phyloP scores from a whole-genome alignment of 2,888 invertebrate species.

The Mactromeris polynyma region DNA sequence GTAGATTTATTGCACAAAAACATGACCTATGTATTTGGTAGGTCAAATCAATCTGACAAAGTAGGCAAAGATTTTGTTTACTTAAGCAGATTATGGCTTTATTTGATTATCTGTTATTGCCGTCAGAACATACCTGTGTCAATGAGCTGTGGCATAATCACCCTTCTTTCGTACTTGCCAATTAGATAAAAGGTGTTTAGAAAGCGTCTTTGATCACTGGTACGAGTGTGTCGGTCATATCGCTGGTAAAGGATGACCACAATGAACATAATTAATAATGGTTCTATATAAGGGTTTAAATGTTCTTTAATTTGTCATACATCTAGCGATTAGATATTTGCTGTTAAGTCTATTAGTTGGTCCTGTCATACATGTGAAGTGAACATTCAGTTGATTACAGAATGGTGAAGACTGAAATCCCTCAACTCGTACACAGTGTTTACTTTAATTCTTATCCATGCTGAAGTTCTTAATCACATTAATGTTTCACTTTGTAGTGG shows the following conservation, averaged over 20 bases:
- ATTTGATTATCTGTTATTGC: conserved; percentile 40
- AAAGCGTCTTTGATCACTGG: conserved; percentile 44
- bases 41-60: conserved; percentile 43
- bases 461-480: background rate
- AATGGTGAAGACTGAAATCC: conserved; percentile 12
- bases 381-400: background rate
- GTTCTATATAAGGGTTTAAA: conserved; percentile 30
- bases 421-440: conserved; percentile 3
- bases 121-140: conserved; percentile 47
- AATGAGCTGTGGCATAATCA: conserved; percentile 38
- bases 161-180: conserved; percentile 45
- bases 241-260: conserved; percentile 23
- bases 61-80: conserved; percentile 32
- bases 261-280: conserved; percentile 22
- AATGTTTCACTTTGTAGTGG: background rate
- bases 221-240: conserved; percentile 19
- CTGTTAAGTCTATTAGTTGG: conserved; percentile 6
- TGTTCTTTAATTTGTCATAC: conserved; percentile 42
- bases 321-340: conserved; percentile 22
- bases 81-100: conserved; percentile 39
- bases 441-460: conserved; percentile 22
- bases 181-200: conserved; percentile 52
- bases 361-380: background rate
- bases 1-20: conserved; percentile 5
- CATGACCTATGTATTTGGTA: conserved; percentile 7